These are phyloP conservation scores for Pelmatolapia mariae DNA, from an alignment of 2,113 vertebrate species.

Conservation along the genomic window DNA sequence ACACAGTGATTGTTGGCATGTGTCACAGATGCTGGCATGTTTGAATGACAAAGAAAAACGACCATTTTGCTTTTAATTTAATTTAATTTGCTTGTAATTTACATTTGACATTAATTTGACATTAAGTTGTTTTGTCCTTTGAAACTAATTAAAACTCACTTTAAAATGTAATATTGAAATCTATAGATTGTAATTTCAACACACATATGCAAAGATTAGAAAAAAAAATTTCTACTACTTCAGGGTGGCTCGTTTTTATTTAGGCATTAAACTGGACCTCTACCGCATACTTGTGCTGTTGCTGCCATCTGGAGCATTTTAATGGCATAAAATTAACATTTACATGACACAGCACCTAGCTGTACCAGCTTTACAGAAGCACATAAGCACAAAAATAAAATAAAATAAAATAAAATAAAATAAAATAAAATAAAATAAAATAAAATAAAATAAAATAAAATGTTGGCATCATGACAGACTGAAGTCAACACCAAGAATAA, in stretches of 20 bases:
- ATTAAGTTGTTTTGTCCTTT: not conserved
- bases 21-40: not conserved
- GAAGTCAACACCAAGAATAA: not conserved
- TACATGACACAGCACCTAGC: not conserved
- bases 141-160: not conserved
- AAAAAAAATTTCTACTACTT: not conserved
- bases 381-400: not conserved
- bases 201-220: not conserved
- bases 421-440: not conserved
- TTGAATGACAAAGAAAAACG: fast-evolving
- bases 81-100: not conserved
- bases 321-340: not conserved
- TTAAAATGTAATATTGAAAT: not conserved
- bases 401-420: not conserved
- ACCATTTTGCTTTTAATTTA: not conserved
- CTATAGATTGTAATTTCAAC: not conserved
- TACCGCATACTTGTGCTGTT: fast-evolving
- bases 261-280: not conserved
- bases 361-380: not conserved
- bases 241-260: fast-evolving
- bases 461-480: not conserved
- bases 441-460: not conserved
- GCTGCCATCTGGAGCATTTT: not conserved
- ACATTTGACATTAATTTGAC: not conserved
- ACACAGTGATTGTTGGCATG: not conserved